Conservation (phyloP, 2,888 invertebrate species). For the Dexiosoma caninum region DNA sequence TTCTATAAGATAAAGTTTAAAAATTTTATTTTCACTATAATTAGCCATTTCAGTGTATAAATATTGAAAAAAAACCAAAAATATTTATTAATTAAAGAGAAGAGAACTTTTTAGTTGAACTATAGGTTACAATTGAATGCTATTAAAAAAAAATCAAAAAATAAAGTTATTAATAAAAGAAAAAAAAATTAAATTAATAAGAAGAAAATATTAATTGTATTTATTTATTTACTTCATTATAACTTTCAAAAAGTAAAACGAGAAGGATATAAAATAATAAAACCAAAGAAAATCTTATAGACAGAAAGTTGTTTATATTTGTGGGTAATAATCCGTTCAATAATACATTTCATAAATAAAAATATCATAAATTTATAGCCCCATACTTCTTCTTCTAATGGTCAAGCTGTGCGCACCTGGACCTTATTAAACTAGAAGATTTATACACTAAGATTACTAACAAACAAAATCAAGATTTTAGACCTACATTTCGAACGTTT, state of each 20-base stretch:
- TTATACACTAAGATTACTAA: too few species aligned
- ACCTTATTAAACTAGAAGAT: too few species aligned
- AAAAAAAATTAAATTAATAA: slow-evolving; percentile 36
- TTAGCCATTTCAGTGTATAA: slow-evolving; percentile 58
- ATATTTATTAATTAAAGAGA: slow-evolving; percentile 46
- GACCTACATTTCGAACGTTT: too few species aligned
- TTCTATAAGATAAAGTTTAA: slow-evolving; percentile 22
- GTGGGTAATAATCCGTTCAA: too few species aligned
- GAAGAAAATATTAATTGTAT: slow-evolving; percentile 45
- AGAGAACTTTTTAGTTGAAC: slow-evolving; percentile 54
- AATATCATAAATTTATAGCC: too few species aligned
- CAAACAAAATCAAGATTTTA: too few species aligned
- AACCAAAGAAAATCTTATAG: slow-evolving; percentile 35
- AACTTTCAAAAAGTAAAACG: slow-evolving; percentile 35
- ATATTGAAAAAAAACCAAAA: slow-evolving; percentile 31
- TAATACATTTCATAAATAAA: too few species aligned
- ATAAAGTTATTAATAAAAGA: slow-evolving; percentile 15
- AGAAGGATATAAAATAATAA: slow-evolving; percentile 25
- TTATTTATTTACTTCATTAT: slow-evolving; percentile 52
- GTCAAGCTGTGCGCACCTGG: too few species aligned
- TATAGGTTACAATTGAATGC: slow-evolving; percentile 61
- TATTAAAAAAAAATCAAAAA: slow-evolving; percentile 35
- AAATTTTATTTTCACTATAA: slow-evolving; percentile 46
- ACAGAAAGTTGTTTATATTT: not conserved
- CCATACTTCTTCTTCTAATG: too few species aligned